Percentiles rank a stretch among this genome's conserved stretches.
phyloP scores from a whole-genome alignment of 1,140 invertebrate species.

The Tetramorium parvispinum region DNA sequence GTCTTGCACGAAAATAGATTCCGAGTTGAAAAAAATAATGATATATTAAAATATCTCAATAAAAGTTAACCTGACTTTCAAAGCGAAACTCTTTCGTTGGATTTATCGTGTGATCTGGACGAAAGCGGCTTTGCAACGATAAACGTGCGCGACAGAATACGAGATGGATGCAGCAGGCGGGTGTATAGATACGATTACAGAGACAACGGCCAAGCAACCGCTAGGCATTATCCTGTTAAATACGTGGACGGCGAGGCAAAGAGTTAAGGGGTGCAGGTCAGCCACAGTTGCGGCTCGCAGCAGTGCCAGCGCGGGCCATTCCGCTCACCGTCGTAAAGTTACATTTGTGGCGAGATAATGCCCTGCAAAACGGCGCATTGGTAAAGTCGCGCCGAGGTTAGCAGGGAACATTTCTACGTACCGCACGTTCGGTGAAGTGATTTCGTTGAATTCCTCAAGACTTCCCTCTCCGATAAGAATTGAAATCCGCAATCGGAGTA shows the following conservation, averaged over 20 bases:
- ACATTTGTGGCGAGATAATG: conserved; percentile 53
- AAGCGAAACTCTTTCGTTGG: not conserved
- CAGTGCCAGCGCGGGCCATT: conserved; percentile 20
- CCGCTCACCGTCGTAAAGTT: conserved; percentile 35
- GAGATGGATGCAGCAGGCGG: not conserved
- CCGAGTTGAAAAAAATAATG: too few relatives aligned
- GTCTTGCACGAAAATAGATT: not conserved
- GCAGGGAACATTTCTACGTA: conserved; percentile 9
- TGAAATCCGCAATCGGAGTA: not conserved
- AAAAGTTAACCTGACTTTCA: not conserved
- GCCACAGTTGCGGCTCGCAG: conserved; percentile 36
- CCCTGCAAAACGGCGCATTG: conserved; percentile 21
- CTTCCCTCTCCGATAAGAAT: not conserved
- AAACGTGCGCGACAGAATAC: not conserved
- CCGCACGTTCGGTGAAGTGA: conserved; percentile 8
- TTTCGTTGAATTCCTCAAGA: conserved; percentile 1
- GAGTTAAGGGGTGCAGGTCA: conserved; percentile 32
- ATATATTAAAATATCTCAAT: not conserved
- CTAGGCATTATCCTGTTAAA: conserved; percentile 38
- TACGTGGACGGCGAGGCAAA: conserved; percentile 29
- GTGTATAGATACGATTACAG: not conserved
- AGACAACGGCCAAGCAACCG: conserved; percentile 11
- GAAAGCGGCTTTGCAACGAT: not conserved
- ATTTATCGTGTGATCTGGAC: not conserved
- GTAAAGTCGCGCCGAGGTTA: conserved; percentile 2